Evolutionary conservation across 2,888 invertebrate species (phyloP), one percentile per base, ranked within the genome.

Genomic region (Tetranychus truncatus): DNA sequence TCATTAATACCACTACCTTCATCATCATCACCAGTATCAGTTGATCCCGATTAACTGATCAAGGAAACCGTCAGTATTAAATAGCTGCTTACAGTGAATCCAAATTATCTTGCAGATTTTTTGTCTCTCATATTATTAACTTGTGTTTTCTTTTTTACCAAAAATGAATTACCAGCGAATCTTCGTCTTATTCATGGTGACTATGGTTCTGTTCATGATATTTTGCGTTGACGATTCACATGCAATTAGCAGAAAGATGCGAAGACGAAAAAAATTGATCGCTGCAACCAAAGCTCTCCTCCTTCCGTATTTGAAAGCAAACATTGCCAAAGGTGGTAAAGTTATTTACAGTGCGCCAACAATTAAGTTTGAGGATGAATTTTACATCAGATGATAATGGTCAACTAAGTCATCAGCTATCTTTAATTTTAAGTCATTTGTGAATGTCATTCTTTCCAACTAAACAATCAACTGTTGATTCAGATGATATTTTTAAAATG

Each of bases 341-440:
- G 34, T 69, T 6, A 69, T 69, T 11, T 69, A 69, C 69, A 69
- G 69, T 21, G 69, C 69, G 6, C 69, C 69, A 69, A 69, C 69
- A 69, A 69, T 69, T 4, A 69, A 69, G 69, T 69, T 69, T 20
- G 69, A 69, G 4, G 69, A 69, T 69, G 11, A 18, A 69, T 20
- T 69, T 20, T 24, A 69, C 34, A 69, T 69, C 8, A 24, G 69
- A 20, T 69, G 21, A 69, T 21, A 11, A 69, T 69, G 11, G 9
- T 55, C 55, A 7, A 55, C 55, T 0, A 9, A 55, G 15, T 55
- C 55, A 5, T 15, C 55, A 55, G 5, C 34, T 34, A 55, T 55
- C 34, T 34, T 34, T 34, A 34, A 34, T 4, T 34, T 34, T 34
- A 34, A 34, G 34, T 34, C 34, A 34, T 34, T 34, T 34, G 34